Evolutionary conservation across 2,888 invertebrate genomes (phyloP).

Genomic region (Tetrapedia diversipes): DNA sequence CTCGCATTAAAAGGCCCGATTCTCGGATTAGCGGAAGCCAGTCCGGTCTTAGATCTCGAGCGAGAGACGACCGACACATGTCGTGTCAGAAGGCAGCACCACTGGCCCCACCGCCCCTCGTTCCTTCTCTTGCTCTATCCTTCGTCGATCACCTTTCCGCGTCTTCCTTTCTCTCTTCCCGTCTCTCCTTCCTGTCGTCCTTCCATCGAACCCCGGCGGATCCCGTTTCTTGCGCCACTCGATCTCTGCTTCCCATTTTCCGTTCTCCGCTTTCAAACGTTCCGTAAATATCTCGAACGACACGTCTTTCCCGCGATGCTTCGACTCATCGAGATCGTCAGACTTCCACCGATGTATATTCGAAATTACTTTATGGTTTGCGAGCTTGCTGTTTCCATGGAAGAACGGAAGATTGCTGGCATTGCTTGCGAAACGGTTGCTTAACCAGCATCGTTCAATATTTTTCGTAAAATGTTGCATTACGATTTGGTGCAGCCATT

Average conservation of each 20-base stretch:
- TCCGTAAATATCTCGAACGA: conserved; percentile 62
- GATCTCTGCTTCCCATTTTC: conserved; percentile 66
- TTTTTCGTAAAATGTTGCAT: no score
- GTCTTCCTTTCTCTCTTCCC: neutral
- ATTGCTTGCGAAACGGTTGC: no score
- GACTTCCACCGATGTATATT: neutral
- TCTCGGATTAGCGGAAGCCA: conserved; percentile 83
- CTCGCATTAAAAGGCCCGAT: conserved; percentile 82
- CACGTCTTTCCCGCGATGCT: conserved; percentile 17
- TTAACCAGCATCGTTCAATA: no score
- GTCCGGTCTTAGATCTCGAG: conserved; percentile 81
- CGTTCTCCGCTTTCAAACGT: conserved; percentile 70
- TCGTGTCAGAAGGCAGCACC: conserved; percentile 79
- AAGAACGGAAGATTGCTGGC: neutral
- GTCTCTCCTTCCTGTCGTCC: conserved; percentile 42
- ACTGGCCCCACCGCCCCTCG: conserved; percentile 36
- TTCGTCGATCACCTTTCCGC: neutral
- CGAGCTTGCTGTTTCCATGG: neutral
- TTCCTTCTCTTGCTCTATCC: conserved; percentile 4
- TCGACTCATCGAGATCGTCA: conserved; percentile 12
- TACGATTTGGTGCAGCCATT: no score
- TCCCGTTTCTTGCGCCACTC: conserved; percentile 67
- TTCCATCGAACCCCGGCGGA: conserved; percentile 52
- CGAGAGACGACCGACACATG: conserved; percentile 81
- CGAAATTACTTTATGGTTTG: neutral